phyloP scores from a whole-genome alignment of 2,113 vertebrate genomes.

The Callocephalon fimbriatum region DNA sequence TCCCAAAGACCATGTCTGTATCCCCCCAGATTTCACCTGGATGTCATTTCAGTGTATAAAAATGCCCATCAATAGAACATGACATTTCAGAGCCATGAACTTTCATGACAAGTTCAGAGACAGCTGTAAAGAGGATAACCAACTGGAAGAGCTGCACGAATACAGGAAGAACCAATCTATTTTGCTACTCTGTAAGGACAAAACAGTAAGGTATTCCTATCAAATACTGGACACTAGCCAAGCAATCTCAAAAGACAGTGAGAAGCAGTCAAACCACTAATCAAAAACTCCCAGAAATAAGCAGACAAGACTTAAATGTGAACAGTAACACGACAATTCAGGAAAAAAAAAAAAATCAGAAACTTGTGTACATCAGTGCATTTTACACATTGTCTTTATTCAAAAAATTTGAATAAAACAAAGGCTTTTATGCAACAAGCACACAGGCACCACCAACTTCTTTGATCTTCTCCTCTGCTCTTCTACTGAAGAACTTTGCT shows the following conservation, averaged over 20 bases:
- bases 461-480: constrained; percentile 92
- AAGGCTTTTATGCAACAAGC: constrained; percentile 82
- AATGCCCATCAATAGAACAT: neutral
- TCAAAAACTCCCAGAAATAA: neutral
- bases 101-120: neutral
- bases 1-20: neutral
- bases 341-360: neutral
- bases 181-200: neutral
- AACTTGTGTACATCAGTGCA: neutral
- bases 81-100: neutral
- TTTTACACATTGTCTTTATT: constrained; percentile 52
- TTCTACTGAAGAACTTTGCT: constrained; percentile 93
- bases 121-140: neutral
- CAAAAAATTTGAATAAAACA: constrained; percentile 33
- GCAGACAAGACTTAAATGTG: neutral
- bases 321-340: neutral
- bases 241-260: fast-evolving
- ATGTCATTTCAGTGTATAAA: neutral
- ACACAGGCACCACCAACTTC: constrained; percentile 90
- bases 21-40: neutral
- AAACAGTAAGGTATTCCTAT: fast-evolving
- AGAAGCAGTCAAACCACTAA: neutral
- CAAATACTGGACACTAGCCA: neutral
- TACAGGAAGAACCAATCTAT: neutral
- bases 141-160: neutral